Evolutionary conservation across 1,140 invertebrate genomes (phyloP).

Genomic region (Brachionus rotundiformis): DNA sequence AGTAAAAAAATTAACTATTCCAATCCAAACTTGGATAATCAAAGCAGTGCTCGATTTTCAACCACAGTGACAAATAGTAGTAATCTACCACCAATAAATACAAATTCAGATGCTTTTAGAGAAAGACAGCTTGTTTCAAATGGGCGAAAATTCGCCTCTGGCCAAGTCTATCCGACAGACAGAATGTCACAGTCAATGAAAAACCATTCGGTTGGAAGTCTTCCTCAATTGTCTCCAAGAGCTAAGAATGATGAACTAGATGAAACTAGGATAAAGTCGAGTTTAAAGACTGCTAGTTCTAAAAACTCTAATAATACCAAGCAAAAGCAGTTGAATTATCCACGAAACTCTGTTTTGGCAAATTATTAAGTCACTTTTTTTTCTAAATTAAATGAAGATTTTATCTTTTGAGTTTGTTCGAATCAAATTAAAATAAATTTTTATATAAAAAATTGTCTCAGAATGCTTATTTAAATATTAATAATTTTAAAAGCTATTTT

Average conservation of each 20-base stretch:
- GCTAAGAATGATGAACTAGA: not conserved
- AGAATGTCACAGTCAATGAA: not conserved
- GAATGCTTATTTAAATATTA: too few species aligned
- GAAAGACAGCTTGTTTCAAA: not conserved
- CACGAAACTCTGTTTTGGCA: not conserved
- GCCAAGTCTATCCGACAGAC: not conserved
- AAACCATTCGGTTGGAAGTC: not conserved
- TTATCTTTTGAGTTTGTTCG: too few species aligned
- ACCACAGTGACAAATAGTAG: not conserved
- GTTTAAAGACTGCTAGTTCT: not conserved
- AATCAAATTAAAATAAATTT: not conserved
- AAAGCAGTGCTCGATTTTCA: not conserved
- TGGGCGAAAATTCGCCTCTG: not conserved
- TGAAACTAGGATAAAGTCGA: not conserved
- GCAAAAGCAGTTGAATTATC: not conserved
- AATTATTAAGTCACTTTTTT: not conserved
- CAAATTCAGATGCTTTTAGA: not conserved
- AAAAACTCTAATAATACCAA: constrained; percentile 1
- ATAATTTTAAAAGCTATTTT: too few species aligned
- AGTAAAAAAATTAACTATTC: not conserved
- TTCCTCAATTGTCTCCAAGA: not conserved
- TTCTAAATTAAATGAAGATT: not conserved
- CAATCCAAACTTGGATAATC: not conserved
- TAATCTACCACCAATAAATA: not conserved
- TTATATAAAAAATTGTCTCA: too few species aligned